These are phyloP conservation scores for Chlorodrepanis virens DNA, from an alignment of 2,113 vertebrate species.

Conservation along the genomic window DNA sequence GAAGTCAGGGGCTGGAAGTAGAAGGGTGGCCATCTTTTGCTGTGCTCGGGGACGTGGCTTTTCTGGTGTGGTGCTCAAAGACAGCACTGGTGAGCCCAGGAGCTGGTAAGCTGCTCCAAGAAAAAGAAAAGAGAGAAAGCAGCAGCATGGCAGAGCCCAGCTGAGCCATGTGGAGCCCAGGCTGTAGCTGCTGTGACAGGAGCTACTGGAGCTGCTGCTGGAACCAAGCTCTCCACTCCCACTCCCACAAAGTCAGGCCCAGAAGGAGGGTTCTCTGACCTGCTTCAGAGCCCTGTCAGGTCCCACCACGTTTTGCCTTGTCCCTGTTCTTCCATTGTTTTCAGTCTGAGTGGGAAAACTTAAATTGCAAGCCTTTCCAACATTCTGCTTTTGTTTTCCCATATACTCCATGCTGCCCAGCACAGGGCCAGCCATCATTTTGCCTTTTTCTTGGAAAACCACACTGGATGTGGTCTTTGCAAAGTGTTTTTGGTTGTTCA, in stretches of 20 bases:
- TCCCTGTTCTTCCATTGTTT: not conserved
- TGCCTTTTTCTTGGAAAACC: not conserved
- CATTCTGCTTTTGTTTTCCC: not conserved
- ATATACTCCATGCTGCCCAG: not conserved
- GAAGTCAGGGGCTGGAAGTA: not conserved
- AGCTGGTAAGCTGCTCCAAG: not conserved
- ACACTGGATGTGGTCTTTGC: not conserved
- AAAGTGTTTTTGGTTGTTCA: not conserved
- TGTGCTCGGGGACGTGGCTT: not conserved
- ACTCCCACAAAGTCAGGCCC: not conserved
- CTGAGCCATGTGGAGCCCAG: not conserved
- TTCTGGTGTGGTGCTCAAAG: not conserved
- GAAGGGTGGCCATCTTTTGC: not conserved
- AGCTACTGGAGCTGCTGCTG: not conserved
- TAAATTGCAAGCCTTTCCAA: not conserved
- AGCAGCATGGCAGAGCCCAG: not conserved
- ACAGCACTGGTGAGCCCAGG: fast-evolving
- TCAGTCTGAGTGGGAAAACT: not conserved
- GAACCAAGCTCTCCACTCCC: not conserved
- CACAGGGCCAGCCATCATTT: not conserved
- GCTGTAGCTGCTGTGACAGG: not conserved
- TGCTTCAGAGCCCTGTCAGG: not conserved
- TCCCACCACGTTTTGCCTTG: not conserved
- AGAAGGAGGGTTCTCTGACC: not conserved
- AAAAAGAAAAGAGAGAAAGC: not conserved